Conservation (phyloP, 2,113 vertebrate genomes). For the Malurus cyaneus region DNA sequence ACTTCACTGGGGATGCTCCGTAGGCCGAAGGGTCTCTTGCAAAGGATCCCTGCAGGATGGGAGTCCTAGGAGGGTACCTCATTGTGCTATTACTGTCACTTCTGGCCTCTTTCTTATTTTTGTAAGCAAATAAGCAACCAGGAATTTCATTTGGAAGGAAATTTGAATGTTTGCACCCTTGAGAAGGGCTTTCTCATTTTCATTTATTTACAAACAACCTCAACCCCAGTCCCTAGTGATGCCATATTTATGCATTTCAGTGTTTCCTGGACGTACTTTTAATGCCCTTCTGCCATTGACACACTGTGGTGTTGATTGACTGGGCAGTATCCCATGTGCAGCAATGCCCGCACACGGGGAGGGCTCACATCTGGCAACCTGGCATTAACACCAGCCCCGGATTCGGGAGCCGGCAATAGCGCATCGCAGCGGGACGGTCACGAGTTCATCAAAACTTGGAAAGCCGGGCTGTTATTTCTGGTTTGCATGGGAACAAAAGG, state of each 20-base stretch:
- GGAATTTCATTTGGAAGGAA: not conserved
- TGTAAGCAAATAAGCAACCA: not conserved
- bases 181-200: not conserved
- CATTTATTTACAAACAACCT: not conserved
- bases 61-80: not conserved
- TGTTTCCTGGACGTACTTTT: not conserved
- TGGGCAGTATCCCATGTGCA: not conserved
- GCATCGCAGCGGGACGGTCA: not conserved
- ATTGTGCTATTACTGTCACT: not conserved
- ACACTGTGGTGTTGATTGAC: not conserved
- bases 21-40: not conserved
- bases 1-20: not conserved
- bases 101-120: not conserved
- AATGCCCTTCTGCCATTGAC: not conserved
- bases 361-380: not conserved
- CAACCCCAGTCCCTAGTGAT: not conserved
- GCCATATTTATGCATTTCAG: not conserved
- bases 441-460: not conserved
- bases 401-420: not conserved
- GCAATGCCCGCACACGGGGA: not conserved
- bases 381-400: not conserved
- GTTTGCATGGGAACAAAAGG: not conserved
- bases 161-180: not conserved
- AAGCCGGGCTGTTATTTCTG: not conserved
- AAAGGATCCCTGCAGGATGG: not conserved